phyloP scores from a whole-genome alignment of 2,113 vertebrate genomes.

The Dasyurus viverrinus region DNA sequence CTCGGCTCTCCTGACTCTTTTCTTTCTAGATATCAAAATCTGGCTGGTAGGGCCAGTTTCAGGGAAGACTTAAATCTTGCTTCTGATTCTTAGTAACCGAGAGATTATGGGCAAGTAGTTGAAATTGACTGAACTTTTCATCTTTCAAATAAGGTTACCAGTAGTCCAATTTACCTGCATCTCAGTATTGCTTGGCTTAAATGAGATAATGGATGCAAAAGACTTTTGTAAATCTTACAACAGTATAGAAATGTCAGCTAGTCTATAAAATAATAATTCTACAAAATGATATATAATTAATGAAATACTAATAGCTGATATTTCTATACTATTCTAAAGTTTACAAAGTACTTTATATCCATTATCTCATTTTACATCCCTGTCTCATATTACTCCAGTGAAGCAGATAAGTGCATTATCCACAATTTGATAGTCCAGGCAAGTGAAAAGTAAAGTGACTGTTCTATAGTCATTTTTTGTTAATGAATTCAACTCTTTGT shows the following conservation, averaged over 20 bases:
- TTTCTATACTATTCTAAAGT: not conserved
- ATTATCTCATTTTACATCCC: not conserved
- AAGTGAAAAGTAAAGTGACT: not conserved
- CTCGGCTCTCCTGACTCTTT: not conserved
- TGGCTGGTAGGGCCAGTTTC: not conserved
- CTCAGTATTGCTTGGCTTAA: not conserved
- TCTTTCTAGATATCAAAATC: too few species aligned
- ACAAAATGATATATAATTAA: conserved; percentile 2
- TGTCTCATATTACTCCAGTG: not conserved
- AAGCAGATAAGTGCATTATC: not conserved
- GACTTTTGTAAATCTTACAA: not conserved
- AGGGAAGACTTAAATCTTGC: not conserved
- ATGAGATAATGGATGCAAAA: not conserved
- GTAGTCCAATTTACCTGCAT: not conserved
- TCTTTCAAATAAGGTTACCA: not conserved
- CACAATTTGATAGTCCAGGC: not conserved
- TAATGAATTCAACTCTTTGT: not conserved
- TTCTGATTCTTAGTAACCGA: not conserved
- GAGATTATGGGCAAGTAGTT: not conserved
- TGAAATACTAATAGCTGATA: not conserved
- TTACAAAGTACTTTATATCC: not conserved
- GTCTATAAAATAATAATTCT: not conserved
- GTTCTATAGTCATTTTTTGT: not conserved
- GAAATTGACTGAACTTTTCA: not conserved
- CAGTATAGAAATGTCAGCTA: not conserved